These are phyloP conservation scores for Ornithoptera priamus DNA, from an alignment of 2,888 invertebrate genomes.

Conservation along the genomic window DNA sequence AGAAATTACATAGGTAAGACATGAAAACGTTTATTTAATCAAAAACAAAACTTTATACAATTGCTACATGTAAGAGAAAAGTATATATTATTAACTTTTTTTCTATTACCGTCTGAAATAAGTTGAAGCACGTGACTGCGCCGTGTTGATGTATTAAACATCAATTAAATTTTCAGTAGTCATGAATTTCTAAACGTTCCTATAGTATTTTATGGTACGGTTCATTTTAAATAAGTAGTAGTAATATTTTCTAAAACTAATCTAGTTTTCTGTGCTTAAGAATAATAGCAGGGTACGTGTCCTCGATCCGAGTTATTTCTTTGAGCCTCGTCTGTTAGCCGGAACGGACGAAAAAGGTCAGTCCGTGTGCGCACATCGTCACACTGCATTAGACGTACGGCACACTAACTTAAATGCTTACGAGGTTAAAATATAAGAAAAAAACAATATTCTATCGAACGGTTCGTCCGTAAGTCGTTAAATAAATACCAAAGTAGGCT, in stretches of 20 bases:
- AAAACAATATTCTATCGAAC: conserved; percentile 17
- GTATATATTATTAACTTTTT: too few species aligned
- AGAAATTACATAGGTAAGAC: too few species aligned
- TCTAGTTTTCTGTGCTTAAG: background rate
- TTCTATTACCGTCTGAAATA: too few species aligned
- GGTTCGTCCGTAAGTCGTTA: conserved; percentile 12
- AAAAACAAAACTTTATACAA: too few species aligned
- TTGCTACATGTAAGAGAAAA: too few species aligned
- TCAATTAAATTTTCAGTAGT: too few species aligned
- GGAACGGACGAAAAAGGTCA: conserved; percentile 35
- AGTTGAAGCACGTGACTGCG: too few species aligned
- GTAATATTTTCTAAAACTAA: background rate
- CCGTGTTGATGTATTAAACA: too few species aligned
- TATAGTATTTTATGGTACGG: too few species aligned
- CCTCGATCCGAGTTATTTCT: conserved; percentile 16
- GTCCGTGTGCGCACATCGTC: conserved; percentile 45
- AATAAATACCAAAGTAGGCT: conserved; percentile 14
- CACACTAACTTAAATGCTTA: conserved; percentile 22
- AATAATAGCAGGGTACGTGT: conserved; percentile 6
- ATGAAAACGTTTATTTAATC: too few species aligned
- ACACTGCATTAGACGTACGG: conserved; percentile 41
- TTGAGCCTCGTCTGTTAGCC: conserved; percentile 31
- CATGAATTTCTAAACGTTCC: too few species aligned
- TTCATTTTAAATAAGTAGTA: background rate
- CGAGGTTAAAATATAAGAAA: conserved; percentile 5